phyloP scores from a whole-genome alignment of 2,797 vertebrate species.

The Gobionotothen gibberifrons region DNA sequence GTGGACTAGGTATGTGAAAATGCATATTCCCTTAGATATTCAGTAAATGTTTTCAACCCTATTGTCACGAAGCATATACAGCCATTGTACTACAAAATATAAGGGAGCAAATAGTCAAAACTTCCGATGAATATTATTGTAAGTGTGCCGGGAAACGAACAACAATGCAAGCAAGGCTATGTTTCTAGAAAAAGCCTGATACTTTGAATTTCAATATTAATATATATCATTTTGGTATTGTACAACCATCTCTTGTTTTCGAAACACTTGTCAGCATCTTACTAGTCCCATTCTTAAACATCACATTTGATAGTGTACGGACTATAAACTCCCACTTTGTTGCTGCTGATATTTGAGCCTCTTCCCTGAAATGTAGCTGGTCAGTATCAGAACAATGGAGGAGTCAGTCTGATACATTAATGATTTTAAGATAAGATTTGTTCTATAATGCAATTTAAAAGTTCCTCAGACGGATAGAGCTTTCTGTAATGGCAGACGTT shows the following conservation, averaged over 20 bases:
- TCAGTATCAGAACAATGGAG: constrained; percentile 4
- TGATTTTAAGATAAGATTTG: constrained; percentile 12
- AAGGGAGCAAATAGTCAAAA: neutral
- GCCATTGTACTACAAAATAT: neutral
- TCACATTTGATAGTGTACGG: no score
- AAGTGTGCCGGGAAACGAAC: neutral
- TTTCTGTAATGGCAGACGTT: constrained; percentile 19
- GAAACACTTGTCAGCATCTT: no score
- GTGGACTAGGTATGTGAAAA: neutral
- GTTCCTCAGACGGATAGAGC: constrained; percentile 10
- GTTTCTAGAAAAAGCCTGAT: neutral
- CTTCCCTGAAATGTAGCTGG: constrained; percentile 7
- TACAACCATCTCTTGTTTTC: neutral
- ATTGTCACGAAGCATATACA: neutral
- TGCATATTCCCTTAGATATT: constrained; percentile 7
- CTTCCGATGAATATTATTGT: neutral
- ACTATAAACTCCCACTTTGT: neutral
- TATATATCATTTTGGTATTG: neutral
- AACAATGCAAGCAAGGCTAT: neutral
- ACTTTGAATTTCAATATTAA: constrained; percentile 1
- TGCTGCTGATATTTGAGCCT: constrained; percentile 1
- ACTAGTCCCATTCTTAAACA: no score
- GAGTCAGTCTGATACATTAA: constrained; percentile 4
- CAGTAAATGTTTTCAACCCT: neutral
- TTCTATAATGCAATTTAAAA: neutral